Base-by-base conservation (phyloP, 2,888 invertebrate genomes). In the Atethmia centrago region DNA sequence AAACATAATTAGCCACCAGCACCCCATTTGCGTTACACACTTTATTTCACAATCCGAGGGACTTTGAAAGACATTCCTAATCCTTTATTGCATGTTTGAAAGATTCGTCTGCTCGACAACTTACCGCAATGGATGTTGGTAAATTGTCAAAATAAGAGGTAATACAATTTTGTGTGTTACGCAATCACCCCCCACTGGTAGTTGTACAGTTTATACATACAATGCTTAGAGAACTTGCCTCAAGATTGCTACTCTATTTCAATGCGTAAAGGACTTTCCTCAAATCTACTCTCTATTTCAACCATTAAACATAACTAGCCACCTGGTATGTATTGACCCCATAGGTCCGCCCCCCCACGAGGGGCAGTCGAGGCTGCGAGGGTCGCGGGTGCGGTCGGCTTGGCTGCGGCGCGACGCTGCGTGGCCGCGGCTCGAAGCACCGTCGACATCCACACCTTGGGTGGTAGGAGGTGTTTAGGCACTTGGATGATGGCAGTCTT, bases 361-460 rank as follows among this genome's bases (percentile, higher is more conserved):
- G 53, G 28, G 85, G 87, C 71, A 84, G 86, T n/a, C 86, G 87
- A 49, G 87, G 85, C 71, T 82, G 85, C 67, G 87, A 62, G 31
- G 87, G 83, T 5, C 83, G 80, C 21, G 87, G 79, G 66, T 77
- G 76, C 25, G 85, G 82, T 53, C 84, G 88, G 79, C 75, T 88
- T 67, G 83, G 79, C 79, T 83, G 89, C 84, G 90, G 90, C 80
- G 90, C 90, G 85, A 88, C 90, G 84, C 88, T 89, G 79, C 90
- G 89, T 76, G 92, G 89, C 74, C 91, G 92, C 85, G 94, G 94
- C 90, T 94, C 92, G 94, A 89, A 92, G 90, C 93, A 93, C 74
- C 91, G 92, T 81, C 93, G 94, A 87, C 93, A 93, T 74, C 95
- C 94, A 92, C 95, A 94, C 93, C 82, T 82, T 84, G n/a, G 56